Percentiles rank a stretch among this genome's conserved stretches.
Evolutionary conservation across 1,140 invertebrate species (phyloP).

Genomic region (Epicauta chinensis): DNA sequence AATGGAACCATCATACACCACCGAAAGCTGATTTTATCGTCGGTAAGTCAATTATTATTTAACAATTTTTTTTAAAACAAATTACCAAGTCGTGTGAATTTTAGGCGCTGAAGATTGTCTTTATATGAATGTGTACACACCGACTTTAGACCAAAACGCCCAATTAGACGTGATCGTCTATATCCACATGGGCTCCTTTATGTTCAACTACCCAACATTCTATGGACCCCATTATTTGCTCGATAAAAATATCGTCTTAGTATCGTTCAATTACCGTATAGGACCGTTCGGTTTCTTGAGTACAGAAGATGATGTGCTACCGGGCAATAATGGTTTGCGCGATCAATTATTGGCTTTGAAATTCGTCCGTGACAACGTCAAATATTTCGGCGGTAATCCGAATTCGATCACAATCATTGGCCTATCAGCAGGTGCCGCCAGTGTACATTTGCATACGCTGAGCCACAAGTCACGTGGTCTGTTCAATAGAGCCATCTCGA

Average conservation of each 20-base stretch:
- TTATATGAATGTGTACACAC: conserved; percentile 46
- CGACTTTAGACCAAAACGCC: conserved; percentile 18
- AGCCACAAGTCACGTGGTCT: conserved; percentile 50
- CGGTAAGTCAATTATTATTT: conserved; percentile 12
- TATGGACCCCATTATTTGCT: conserved; percentile 51
- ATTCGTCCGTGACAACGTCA: conserved; percentile 55
- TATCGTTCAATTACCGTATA: conserved; percentile 56
- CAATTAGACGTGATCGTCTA: conserved; percentile 45
- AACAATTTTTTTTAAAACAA: not conserved
- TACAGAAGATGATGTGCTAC: conserved; percentile 26
- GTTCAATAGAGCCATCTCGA: conserved; percentile 63
- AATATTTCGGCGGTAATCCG: conserved; percentile 51
- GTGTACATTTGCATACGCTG: conserved; percentile 47
- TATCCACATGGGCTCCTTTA: conserved; percentile 54
- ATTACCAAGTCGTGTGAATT: not conserved
- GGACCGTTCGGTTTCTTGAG: conserved; percentile 43
- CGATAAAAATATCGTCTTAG: conserved; percentile 51
- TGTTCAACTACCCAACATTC: conserved; percentile 36
- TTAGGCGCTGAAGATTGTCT: conserved; percentile 48
- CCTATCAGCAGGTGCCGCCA: conserved; percentile 47
- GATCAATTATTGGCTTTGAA: conserved; percentile 49
- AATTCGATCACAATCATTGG: conserved; percentile 45
- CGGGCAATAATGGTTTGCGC: conserved; percentile 51
- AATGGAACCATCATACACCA: conserved; percentile 16
- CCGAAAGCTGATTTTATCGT: conserved; percentile 17